phyloP scores from a whole-genome alignment of 2,113 vertebrate genomes.

The Hemiscyllium ocellatum region DNA sequence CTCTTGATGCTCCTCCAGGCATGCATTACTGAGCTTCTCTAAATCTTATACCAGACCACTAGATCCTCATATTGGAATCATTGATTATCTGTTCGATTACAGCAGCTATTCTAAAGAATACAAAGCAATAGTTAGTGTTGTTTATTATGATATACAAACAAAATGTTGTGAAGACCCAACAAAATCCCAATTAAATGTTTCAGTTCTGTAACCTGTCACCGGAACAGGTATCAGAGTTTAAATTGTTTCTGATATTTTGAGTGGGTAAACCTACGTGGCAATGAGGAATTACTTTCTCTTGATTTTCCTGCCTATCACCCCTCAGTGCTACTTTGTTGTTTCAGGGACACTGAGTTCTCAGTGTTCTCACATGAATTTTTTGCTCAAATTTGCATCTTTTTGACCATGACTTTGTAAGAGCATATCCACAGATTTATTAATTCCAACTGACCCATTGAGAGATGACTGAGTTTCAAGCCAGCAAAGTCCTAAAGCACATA shows the following conservation, averaged over 20 bases:
- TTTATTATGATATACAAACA: neutral
- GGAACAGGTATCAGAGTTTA: neutral
- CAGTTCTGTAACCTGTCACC: neutral
- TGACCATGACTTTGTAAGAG: neutral
- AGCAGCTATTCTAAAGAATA: neutral
- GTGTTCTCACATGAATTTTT: neutral
- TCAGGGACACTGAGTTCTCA: neutral
- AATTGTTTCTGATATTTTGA: neutral
- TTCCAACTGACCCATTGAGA: neutral
- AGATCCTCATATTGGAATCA: neutral
- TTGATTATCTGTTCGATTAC: neutral
- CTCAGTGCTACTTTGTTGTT: neutral
- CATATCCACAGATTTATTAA: neutral
- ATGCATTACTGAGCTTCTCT: neutral
- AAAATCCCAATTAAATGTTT: neutral
- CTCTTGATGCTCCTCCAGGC: neutral
- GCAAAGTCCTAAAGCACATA: no score
- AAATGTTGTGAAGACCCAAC: neutral
- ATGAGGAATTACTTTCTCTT: neutral
- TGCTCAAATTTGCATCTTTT: neutral
- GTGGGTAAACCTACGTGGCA: neutral
- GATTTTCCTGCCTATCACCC: neutral
- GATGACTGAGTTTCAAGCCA: neutral
- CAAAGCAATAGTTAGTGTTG: neutral
- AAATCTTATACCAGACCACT: neutral